phyloP scores from a whole-genome alignment of 1,140 invertebrate species.

The Conus ventricosus region DNA sequence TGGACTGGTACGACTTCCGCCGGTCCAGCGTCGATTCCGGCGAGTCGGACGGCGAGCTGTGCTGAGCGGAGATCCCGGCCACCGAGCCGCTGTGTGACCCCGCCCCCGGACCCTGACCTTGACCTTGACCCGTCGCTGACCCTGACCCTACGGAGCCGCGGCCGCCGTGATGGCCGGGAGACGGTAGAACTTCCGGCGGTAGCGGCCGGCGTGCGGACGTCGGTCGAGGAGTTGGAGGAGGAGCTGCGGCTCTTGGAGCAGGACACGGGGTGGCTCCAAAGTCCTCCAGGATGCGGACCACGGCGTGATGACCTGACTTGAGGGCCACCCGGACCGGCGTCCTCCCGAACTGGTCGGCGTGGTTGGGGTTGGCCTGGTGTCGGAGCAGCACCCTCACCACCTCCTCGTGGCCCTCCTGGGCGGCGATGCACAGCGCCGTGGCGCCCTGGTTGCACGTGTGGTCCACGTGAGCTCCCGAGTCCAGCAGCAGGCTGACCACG shows the following conservation, averaged over 20 bases:
- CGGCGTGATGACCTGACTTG: slow-evolving; percentile 85
- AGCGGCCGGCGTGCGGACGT: slow-evolving; percentile 76
- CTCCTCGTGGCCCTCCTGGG: slow-evolving; percentile 95
- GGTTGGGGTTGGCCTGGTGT: slow-evolving; percentile 92
- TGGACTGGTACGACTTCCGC: slow-evolving; percentile 84
- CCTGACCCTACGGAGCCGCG: background rate
- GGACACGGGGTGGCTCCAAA: slow-evolving; percentile 64
- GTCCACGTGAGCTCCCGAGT: slow-evolving; percentile 83
- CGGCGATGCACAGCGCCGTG: slow-evolving; percentile 93
- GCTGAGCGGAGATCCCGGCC: slow-evolving; percentile 20
- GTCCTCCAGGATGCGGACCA: slow-evolving; percentile 81
- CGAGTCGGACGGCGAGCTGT: slow-evolving; percentile 76
- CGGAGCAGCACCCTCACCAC: slow-evolving; percentile 90
- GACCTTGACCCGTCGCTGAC: background rate
- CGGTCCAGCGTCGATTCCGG: slow-evolving; percentile 82
- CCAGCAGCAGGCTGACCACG: slow-evolving; percentile 85
- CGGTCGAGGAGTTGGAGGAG: slow-evolving; percentile 73
- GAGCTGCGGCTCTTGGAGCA: slow-evolving; percentile 63
- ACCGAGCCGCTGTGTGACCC: slow-evolving; percentile 26
- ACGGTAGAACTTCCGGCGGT: slow-evolving; percentile 24
- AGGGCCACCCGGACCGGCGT: slow-evolving; percentile 86
- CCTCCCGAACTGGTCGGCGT: slow-evolving; percentile 92
- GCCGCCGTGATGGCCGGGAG: slow-evolving; percentile 35
- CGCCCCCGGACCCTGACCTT: slow-evolving; percentile 10
- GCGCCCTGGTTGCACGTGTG: slow-evolving; percentile 96